These are phyloP conservation scores for Oreochromis aureus DNA, from an alignment of 2,113 vertebrate species.

Conservation along the genomic window DNA sequence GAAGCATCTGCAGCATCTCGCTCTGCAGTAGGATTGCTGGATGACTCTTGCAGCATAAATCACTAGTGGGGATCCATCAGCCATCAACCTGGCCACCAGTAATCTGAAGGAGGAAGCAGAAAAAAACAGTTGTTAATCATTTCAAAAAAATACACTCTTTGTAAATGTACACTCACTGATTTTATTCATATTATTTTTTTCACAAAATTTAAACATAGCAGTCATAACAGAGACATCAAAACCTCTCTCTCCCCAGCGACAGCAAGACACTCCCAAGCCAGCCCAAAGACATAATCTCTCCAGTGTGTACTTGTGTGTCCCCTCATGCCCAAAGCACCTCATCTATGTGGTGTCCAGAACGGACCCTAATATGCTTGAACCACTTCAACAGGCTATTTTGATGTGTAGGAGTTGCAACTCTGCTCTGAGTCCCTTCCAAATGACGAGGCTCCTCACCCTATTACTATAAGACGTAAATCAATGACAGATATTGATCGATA, in stretches of 20 bases:
- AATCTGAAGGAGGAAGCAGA: constrained; percentile 58
- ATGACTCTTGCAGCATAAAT: constrained; percentile 72
- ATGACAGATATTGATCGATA: not conserved
- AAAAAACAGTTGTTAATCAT: not conserved
- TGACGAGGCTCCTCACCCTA: not conserved
- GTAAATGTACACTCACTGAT: not conserved
- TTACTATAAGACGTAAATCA: not conserved
- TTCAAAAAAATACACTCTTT: not conserved
- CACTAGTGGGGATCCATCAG: constrained; percentile 80
- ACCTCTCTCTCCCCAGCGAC: too few relatives aligned
- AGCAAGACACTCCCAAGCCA: not conserved
- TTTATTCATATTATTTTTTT: not conserved
- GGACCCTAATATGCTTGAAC: not conserved
- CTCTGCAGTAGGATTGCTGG: constrained; percentile 67
- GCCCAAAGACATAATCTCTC: not conserved
- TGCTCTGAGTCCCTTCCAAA: not conserved
- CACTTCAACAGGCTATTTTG: not conserved
- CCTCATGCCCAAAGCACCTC: not conserved
- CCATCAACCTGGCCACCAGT: constrained; percentile 64
- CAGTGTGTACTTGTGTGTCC: not conserved
- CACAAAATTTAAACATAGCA: not conserved
- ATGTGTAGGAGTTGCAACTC: not conserved
- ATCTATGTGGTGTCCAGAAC: not conserved
- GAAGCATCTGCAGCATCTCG: constrained; percentile 76
- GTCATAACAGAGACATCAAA: not conserved